A percentile compares a stretch with the other conserved stretches of the same genome.
Evolutionary conservation across 2,888 invertebrate genomes (phyloP).

Genomic region (Cryptocephalus moraei): DNA sequence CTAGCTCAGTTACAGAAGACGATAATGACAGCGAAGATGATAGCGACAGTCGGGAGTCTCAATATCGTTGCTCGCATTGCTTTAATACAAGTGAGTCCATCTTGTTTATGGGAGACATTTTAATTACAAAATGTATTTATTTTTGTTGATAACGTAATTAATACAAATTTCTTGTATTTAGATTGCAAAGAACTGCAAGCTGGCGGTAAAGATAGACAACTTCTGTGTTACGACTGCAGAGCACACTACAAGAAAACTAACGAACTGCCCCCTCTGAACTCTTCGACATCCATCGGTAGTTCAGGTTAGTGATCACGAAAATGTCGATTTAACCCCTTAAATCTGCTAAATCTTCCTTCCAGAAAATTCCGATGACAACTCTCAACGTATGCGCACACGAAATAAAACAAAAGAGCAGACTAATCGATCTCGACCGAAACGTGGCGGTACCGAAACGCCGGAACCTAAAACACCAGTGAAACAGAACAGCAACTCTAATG

Average conservation of each 20-base stretch:
- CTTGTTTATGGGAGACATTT: background rate
- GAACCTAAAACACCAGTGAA: slow-evolving; percentile 45
- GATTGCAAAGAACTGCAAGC: slow-evolving; percentile 64
- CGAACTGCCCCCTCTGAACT: slow-evolving; percentile 52
- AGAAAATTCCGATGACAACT: slow-evolving; percentile 69
- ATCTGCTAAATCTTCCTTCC: slow-evolving; percentile 6
- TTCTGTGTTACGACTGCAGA: slow-evolving; percentile 68
- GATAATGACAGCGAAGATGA: slow-evolving; percentile 84
- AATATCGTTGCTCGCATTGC: slow-evolving; percentile 63
- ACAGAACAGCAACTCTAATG: slow-evolving; percentile 19
- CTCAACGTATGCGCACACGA: slow-evolving; percentile 81
- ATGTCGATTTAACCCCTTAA: too few relatives aligned
- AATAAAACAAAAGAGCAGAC: slow-evolving; percentile 73
- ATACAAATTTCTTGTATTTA: slow-evolving; percentile 25
- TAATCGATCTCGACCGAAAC: slow-evolving; percentile 44
- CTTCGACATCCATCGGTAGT: slow-evolving; percentile 25
- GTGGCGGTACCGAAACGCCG: slow-evolving; percentile 39
- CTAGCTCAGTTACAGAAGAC: slow-evolving; percentile 73
- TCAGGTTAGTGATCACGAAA: too few relatives aligned
- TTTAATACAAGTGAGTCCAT: slow-evolving; percentile 53
- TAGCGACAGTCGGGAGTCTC: slow-evolving; percentile 84
- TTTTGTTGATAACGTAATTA: too few relatives aligned
- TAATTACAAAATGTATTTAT: background rate
- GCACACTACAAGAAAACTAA: slow-evolving; percentile 68
- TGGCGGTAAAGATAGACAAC: slow-evolving; percentile 56